Evolutionary conservation across 2,888 invertebrate genomes (phyloP), one percentile per base, ranked within the genome.

Genomic region (Pachymerium ferrugineum): DNA sequence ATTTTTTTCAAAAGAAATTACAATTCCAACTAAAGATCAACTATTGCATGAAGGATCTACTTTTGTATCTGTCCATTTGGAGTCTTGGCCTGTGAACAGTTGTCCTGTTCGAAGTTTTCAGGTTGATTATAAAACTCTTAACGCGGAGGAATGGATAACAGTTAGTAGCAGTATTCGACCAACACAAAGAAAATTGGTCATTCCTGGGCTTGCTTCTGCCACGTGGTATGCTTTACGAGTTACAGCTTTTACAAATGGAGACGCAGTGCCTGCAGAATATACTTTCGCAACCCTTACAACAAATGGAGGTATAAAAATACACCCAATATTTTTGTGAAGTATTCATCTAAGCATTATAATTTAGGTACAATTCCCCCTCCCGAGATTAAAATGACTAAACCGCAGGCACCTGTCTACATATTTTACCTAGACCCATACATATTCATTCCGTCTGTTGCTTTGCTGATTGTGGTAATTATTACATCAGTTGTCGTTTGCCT

Each of bases 41-140:
- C n/a, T 70, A 12, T 4, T 70, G 16, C 31, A 19, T 14, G 70
- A 70, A 70, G 70, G 70, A 8, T 70, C 70, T 33, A 70, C 70
- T 35, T 70, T 70, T 22, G 35, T 31, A 19, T n/a, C 70, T 16
- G 8, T 70, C 5, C 35, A 70, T 35, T 31, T 70, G 70, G 70
- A 70, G 6, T 10, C 70, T 31, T 70, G 70, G 70, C 70, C 70
- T n/a, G 16, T 19, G 14, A 35, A 3, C 1, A 14, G 19, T 8
- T 70, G 70, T 19, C 35, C 70, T 16, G 70, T 35, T 8, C n/a
- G 19, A 12, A 29, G 16, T 2, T 70, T 70, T 35, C 35, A 19
- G 6, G 35, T 35, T 19, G 70, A 70, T 19, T 70, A 70, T 16
- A 70, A 70, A 70, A 12, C 35, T 2, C 19, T 70, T 6, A 14